Evolutionary conservation across 2,797 vertebrate genomes (phyloP).

Genomic region (Macrochelys suwanniensis): DNA sequence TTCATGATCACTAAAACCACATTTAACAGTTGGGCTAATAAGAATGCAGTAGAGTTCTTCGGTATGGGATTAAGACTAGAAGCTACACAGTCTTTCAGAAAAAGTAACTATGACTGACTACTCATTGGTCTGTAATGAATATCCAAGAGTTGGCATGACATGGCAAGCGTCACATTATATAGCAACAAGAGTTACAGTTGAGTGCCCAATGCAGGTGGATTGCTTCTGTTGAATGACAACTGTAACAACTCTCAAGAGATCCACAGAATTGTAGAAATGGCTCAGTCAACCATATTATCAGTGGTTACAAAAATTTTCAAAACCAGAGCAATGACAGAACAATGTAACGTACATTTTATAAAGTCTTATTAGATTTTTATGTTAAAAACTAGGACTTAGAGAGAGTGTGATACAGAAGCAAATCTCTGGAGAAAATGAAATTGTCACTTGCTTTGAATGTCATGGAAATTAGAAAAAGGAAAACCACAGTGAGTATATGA

Average conservation of each 20-base stretch:
- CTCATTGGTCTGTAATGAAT: not conserved
- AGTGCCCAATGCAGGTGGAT: not conserved
- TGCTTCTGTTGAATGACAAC: not conserved
- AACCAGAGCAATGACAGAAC: conserved; percentile 6
- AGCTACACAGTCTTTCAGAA: not conserved
- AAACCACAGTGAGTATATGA: not conserved
- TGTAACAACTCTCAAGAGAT: not conserved
- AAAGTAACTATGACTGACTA: not conserved
- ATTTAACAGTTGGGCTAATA: not conserved
- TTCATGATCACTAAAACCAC: conserved; percentile 10
- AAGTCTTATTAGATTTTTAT: not conserved
- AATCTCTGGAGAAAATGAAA: not conserved
- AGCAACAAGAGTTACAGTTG: not conserved
- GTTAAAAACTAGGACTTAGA: not conserved
- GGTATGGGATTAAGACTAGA: not conserved
- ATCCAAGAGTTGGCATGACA: not conserved
- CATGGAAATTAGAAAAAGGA: not conserved
- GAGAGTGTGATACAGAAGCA: not conserved
- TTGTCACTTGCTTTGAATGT: not conserved
- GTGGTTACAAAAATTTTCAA: not conserved
- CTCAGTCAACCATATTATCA: not conserved
- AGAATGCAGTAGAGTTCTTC: not conserved
- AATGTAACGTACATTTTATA: not conserved
- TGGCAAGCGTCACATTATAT: not conserved
- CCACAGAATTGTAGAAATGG: not conserved